Base-by-base conservation (phyloP, 2,888 invertebrate species). In the Metopia argyrocephala region DNA sequence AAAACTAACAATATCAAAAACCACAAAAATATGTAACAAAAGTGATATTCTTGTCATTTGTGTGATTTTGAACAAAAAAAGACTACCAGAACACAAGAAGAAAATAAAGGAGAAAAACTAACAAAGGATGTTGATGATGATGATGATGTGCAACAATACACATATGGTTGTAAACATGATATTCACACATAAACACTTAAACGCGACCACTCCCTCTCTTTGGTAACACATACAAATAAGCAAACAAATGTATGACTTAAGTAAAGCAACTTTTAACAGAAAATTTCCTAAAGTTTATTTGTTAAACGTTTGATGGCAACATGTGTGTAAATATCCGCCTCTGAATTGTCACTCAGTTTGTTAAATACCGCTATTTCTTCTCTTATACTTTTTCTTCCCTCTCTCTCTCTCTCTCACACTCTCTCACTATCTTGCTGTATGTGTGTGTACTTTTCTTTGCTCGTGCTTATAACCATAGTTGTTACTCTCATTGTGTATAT, bases 321-420 rank as follows among this genome's bases (percentile, higher is more conserved):
- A 68, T 79, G 71, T n/a, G n/a, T 76, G 79, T 68, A 79, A 76
- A 79, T 66, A 79, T 70, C 59, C 68, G 76, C 71, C 62, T 61
- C 50, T 78, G 20, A 50, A 28, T 64, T 66, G 79, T 70, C 61
- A 46, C 52, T 61, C 20, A 28, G 45, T 50, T 78, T 62, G 28
- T 27, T 46, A 46, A 64, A 48, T 15, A 12, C 7, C n/a, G 23
- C 25, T 20, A 48, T 65, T 25, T n/a, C 27, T 25, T 54, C 54
- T 31, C 18, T 38, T 12, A 9, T 62, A n/a, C n/a, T n/a, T n/a
- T n/a, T n/a, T n/a, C 27, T 0, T 54, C 25, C 23, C 59, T 66
- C 31, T n/a, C 21, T 20, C n/a, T n/a, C 15, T 56, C 21, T 46
- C 9, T 25, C 20, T 23, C 15, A 38, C 12, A 38, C 15, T 12